phyloP scores from a whole-genome alignment of 2,888 invertebrate genomes.

The Epiblema foenella region DNA sequence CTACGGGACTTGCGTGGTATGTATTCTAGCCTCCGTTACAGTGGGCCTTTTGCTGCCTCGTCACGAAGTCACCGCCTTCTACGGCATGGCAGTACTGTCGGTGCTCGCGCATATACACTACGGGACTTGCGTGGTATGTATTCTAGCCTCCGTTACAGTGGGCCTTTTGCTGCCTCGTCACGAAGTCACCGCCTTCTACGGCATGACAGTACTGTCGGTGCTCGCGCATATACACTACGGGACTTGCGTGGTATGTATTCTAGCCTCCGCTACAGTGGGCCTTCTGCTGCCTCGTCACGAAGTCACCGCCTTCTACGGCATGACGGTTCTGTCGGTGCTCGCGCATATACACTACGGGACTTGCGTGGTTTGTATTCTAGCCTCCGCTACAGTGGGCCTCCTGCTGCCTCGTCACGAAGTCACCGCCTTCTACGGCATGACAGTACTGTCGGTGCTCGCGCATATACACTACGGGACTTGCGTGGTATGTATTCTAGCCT shows the following conservation, averaged over 20 bases:
- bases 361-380: conserved; percentile 86
- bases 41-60: conserved; percentile 77
- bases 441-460: conserved; percentile 88
- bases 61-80: conserved; percentile 88
- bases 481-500: conserved; percentile 85
- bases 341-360: conserved; percentile 97
- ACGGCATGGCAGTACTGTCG: conserved; percentile 88
- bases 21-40: conserved; percentile 74
- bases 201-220: too few relatives aligned
- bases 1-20: conserved; percentile 94
- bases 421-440: conserved; percentile 88
- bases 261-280: conserved; percentile 77
- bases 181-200: not conserved
- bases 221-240: conserved; percentile 97
- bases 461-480: conserved; percentile 97
- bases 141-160: too few relatives aligned
- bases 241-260: conserved; percentile 87
- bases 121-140: conserved; percentile 91
- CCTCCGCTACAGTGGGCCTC: conserved; percentile 80
- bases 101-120: conserved; percentile 95
- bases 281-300: conserved; percentile 85
- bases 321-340: conserved; percentile 88
- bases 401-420: conserved; percentile 86
- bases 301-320: conserved; percentile 87
- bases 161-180: conserved; percentile 39